These are phyloP conservation scores for Hydractinia symbiolongicarpus DNA, from an alignment of 30 jellyfish, hydroid and myxozoan genomes.

Conservation along the genomic window DNA sequence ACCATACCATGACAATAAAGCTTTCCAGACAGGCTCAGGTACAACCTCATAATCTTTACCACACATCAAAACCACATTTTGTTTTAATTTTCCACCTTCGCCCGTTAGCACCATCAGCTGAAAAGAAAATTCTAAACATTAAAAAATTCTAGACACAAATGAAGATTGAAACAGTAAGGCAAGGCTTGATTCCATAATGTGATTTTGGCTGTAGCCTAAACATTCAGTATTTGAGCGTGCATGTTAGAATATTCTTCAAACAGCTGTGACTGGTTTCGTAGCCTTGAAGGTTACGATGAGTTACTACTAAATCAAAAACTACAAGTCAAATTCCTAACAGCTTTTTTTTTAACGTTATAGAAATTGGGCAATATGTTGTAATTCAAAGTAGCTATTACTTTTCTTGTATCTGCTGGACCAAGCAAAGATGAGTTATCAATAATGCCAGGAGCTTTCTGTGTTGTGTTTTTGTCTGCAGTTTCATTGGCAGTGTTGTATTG, in stretches of 20 bases:
- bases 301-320: no score
- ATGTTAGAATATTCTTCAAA: no score
- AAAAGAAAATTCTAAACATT: background rate
- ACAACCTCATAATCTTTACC: constrained; percentile 71
- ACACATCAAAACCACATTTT: constrained; percentile 25
- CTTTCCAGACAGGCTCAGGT: constrained; percentile 93
- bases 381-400: constrained; percentile 23
- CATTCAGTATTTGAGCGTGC: no score
- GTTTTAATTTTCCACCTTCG: constrained; percentile 81
- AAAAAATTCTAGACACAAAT: background rate
- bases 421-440: constrained; percentile 50
- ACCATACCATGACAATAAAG: constrained; percentile 83
- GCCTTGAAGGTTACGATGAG: no score
- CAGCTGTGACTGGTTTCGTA: no score
- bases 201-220: no score
- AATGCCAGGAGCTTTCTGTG: constrained; percentile 50
- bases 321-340: no score
- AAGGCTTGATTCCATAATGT: background rate
- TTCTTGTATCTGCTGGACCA: constrained; percentile 49
- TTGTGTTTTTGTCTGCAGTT: constrained; percentile 38
- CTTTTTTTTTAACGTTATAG: no score
- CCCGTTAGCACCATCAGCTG: constrained; percentile 69
- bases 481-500: background rate
- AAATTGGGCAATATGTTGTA: no score
- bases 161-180: background rate